Conservation (phyloP, 1,140 invertebrate genomes). For the Bicyclus anynana region DNA sequence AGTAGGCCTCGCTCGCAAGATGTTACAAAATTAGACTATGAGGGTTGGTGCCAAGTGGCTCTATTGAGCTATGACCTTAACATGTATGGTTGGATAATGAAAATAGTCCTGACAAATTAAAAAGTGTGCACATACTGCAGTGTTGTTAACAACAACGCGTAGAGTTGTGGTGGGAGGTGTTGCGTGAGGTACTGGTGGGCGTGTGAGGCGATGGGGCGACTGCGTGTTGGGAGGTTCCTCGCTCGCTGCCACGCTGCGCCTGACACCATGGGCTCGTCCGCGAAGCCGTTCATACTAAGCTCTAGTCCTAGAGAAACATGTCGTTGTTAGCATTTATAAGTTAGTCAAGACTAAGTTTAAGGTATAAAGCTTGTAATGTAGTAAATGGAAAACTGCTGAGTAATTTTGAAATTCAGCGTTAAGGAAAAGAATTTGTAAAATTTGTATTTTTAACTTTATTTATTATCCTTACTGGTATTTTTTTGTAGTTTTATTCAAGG, state of each 20-base stretch:
- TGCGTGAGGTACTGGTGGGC: slow-evolving; percentile 48
- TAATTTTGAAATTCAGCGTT: too few species aligned
- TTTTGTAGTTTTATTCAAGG: too few species aligned
- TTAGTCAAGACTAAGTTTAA: too few species aligned
- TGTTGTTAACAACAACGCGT: slow-evolving; percentile 47
- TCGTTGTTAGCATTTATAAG: background rate
- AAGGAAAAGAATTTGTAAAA: too few species aligned
- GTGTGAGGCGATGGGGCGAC: slow-evolving; percentile 39
- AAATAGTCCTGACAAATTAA: slow-evolving; percentile 20
- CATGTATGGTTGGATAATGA: background rate
- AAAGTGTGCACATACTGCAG: slow-evolving; percentile 55
- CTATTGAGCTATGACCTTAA: background rate
- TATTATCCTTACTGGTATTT: too few species aligned
- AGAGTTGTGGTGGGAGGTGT: slow-evolving; percentile 53
- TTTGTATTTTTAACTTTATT: too few species aligned
- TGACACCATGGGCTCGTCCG: slow-evolving; percentile 64
- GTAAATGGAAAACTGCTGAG: too few species aligned
- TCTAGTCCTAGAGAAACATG: slow-evolving; percentile 43
- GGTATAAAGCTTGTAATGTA: too few species aligned
- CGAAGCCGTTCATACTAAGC: slow-evolving; percentile 54
- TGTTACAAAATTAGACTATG: too few species aligned
- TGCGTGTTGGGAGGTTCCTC: slow-evolving; percentile 30
- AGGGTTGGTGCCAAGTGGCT: too few species aligned
- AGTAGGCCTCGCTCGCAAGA: too few species aligned
- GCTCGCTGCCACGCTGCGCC: slow-evolving; percentile 66